Conservation (phyloP, 1,140 invertebrate species). For the Euura lappo region DNA sequence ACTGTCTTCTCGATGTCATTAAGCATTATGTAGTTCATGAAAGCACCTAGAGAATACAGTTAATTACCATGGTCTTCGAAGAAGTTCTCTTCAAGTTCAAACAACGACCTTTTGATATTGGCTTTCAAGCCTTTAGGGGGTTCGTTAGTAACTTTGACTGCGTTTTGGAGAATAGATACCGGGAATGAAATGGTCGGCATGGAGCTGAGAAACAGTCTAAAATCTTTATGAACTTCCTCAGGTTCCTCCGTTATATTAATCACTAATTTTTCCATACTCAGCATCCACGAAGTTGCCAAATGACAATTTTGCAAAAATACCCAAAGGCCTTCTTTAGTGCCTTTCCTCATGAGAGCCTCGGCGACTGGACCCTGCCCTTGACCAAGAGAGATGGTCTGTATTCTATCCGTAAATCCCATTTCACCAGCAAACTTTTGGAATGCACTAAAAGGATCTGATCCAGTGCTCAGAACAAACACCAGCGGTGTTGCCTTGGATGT, state of each 20-base stretch:
- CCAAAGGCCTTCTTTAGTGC: slow-evolving; percentile 77
- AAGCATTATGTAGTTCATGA: neutral
- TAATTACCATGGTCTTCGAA: slow-evolving; percentile 79
- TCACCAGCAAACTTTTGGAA: slow-evolving; percentile 83
- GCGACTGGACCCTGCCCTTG: slow-evolving; percentile 90
- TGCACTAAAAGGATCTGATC: slow-evolving; percentile 86
- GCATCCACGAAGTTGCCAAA: slow-evolving; percentile 91
- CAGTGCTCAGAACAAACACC: slow-evolving; percentile 89
- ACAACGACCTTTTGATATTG: slow-evolving; percentile 81
- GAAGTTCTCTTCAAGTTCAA: slow-evolving; percentile 78
- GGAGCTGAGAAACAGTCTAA: slow-evolving; percentile 86
- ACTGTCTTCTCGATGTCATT: neutral
- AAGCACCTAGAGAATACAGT: neutral
- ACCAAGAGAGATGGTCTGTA: slow-evolving; percentile 86
- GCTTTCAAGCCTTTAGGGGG: slow-evolving; percentile 86
- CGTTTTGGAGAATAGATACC: slow-evolving; percentile 88
- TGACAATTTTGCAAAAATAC: slow-evolving; percentile 92
- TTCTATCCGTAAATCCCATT: slow-evolving; percentile 75
- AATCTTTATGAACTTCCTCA: slow-evolving; percentile 69
- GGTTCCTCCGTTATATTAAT: slow-evolving; percentile 71
- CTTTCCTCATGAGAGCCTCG: slow-evolving; percentile 79
- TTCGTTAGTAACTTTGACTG: slow-evolving; percentile 93
- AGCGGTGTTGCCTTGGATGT: slow-evolving; percentile 78
- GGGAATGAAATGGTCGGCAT: slow-evolving; percentile 88
- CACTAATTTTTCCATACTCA: slow-evolving; percentile 73